A percentile compares a stretch with the other conserved stretches of the same genome.
phyloP scores from a whole-genome alignment of 1,140 invertebrate genomes.

The Microplitis demolitor region DNA sequence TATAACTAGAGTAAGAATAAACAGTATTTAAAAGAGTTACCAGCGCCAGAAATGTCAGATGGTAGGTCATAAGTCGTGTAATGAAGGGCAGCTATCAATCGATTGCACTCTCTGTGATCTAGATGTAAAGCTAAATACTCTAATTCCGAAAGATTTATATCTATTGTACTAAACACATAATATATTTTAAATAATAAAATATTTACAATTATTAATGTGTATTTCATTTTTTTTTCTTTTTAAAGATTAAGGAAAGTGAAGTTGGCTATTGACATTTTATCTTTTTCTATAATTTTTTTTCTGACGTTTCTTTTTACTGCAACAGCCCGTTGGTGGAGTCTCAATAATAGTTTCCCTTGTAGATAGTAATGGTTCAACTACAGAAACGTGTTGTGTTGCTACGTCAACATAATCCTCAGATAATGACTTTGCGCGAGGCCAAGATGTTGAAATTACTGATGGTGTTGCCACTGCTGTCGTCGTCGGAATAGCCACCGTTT shows the following conservation, averaged over 20 bases:
- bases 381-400: slow-evolving; percentile 38
- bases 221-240: not conserved
- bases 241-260: not conserved
- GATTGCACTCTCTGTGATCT: slow-evolving; percentile 62
- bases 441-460: not conserved
- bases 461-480: not conserved
- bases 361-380: slow-evolving; percentile 4
- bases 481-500: not conserved
- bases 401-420: slow-evolving; percentile 11
- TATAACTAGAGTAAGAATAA: not conserved
- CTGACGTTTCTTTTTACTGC: slow-evolving; percentile 47
- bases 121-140: slow-evolving; percentile 64
- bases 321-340: slow-evolving; percentile 42
- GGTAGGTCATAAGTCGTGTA: slow-evolving; percentile 62
- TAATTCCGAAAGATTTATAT: slow-evolving; percentile 64
- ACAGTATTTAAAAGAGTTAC: slow-evolving; percentile 38
- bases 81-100: slow-evolving; percentile 64
- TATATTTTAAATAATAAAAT: slow-evolving; percentile 1
- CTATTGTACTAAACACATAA: slow-evolving; percentile 54
- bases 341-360: slow-evolving; percentile 35
- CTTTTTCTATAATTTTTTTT: slow-evolving; percentile 32
- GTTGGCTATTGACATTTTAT: slow-evolving; percentile 23
- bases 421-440: slow-evolving; percentile 4
- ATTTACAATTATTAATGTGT: not conserved
- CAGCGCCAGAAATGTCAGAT: slow-evolving; percentile 53